Evolutionary conservation across 2,797 vertebrate species (phyloP).

Genomic region (Sandelia bainsii): DNA sequence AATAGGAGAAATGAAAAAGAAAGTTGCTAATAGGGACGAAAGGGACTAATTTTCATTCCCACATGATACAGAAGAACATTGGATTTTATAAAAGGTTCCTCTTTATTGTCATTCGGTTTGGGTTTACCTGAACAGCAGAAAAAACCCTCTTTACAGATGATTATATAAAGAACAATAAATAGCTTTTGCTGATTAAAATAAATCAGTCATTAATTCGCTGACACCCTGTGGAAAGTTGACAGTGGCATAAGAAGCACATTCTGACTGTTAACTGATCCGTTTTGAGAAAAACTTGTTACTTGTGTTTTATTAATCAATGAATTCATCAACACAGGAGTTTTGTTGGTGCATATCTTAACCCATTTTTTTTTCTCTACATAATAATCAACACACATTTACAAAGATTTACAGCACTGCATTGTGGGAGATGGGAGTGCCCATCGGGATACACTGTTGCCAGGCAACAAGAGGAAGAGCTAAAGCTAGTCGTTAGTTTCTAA

Average conservation of each 20-base stretch:
- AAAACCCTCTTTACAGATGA: conserved; percentile 81
- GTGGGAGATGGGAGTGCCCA: conserved; percentile 82
- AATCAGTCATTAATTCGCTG: conserved; percentile 72
- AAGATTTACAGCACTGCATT: conserved; percentile 92
- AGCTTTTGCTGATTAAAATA: conserved; percentile 75
- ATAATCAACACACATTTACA: conserved; percentile 92
- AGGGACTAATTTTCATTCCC: conserved; percentile 41
- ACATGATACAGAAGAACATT: conserved; percentile 83
- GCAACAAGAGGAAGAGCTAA: conserved; percentile 80
- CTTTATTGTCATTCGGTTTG: conserved; percentile 82
- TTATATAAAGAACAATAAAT: conserved; percentile 88
- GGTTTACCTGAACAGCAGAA: conserved; percentile 77
- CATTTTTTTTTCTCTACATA: conserved; percentile 80
- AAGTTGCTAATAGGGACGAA: conserved; percentile 10
- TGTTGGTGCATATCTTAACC: conserved; percentile 79
- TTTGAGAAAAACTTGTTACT: conserved; percentile 53
- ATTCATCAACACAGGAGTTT: conserved; percentile 80
- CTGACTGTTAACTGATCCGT: conserved; percentile 49
- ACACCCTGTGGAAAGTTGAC: conserved; percentile 69
- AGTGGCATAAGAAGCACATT: conserved; percentile 78
- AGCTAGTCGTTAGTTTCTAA: conserved; percentile 80
- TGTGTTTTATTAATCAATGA: conserved; percentile 76
- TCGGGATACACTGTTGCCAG: conserved; percentile 79
- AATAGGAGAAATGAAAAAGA: conserved; percentile 21
- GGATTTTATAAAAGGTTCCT: conserved; percentile 86